Evolutionary conservation across 2,888 invertebrate genomes (phyloP).

Genomic region (Spialia ferax): DNA sequence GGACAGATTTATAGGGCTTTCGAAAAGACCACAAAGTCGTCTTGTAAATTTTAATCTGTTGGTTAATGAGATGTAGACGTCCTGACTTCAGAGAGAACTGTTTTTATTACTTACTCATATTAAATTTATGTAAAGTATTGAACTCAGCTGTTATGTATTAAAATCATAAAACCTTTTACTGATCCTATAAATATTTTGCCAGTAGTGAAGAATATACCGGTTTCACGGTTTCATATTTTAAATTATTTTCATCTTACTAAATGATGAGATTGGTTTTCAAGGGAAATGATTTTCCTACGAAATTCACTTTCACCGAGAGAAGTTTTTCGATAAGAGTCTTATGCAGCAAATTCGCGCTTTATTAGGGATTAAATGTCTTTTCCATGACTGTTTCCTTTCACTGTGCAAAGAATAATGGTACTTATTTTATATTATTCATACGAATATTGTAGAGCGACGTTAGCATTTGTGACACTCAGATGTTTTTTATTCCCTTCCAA

Average conservation of each 20-base stretch:
- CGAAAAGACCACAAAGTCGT: conserved; percentile 21
- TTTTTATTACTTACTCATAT: background rate
- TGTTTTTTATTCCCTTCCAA: conserved; percentile 19
- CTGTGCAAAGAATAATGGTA: conserved; percentile 3
- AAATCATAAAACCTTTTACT: background rate
- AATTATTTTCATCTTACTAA: too few relatives aligned
- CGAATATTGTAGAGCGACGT: conserved; percentile 1
- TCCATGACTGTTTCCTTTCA: conserved; percentile 7
- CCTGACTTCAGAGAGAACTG: background rate
- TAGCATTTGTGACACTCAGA: conserved; percentile 11
- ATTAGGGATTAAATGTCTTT: conserved; percentile 5
- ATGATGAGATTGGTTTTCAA: too few relatives aligned
- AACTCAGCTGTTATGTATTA: background rate
- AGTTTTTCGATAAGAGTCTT: background rate
- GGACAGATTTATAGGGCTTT: conserved; percentile 25
- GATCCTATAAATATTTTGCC: background rate
- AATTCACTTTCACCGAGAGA: background rate
- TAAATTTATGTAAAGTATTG: background rate
- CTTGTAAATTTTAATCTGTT: conserved; percentile 12
- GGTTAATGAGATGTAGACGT: conserved; percentile 13
- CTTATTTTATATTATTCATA: conserved; percentile 14
- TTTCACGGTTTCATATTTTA: too few relatives aligned
- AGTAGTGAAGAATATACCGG: too few relatives aligned
- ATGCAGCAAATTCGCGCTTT: background rate
- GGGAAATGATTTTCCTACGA: too few relatives aligned